A percentile compares a stretch with the other conserved stretches of the same genome.
Evolutionary conservation across 53 echinoderm and acorn worm species (phyloP).

Genomic region (Glandiceps talaboti): DNA sequence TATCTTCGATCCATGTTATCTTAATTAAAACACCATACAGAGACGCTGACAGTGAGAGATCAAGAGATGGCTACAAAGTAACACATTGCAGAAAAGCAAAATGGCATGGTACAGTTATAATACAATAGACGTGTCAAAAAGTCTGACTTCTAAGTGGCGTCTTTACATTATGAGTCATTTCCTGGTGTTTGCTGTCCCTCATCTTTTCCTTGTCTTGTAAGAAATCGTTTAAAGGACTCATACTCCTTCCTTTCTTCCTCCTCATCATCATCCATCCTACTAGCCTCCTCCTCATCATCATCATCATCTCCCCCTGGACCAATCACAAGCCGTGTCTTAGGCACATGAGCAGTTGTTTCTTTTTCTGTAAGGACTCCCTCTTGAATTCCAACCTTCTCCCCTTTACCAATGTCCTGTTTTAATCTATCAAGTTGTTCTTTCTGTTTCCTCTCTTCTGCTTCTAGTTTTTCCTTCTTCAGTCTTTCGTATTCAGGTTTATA

Average conservation of each 20-base stretch:
- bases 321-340: slow-evolving; percentile 24
- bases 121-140: too few relatives aligned
- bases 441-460: slow-evolving; percentile 46
- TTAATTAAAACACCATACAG: too few relatives aligned
- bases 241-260: slow-evolving; percentile 54
- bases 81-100: too few relatives aligned
- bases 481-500: slow-evolving; percentile 94
- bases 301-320: slow-evolving; percentile 42
- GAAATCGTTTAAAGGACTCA: slow-evolving; percentile 58
- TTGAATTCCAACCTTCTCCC: slow-evolving; percentile 29
- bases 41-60: too few relatives aligned
- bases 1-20: too few relatives aligned
- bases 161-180: background rate
- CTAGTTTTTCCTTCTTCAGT: slow-evolving; percentile 54
- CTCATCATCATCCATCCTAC: slow-evolving; percentile 35
- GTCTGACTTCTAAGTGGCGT: too few relatives aligned
- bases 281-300: slow-evolving; percentile 26
- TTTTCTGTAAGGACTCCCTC: slow-evolving; percentile 1
- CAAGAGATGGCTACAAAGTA: too few relatives aligned
- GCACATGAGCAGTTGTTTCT: background rate
- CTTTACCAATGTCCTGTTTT: slow-evolving; percentile 44
- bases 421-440: slow-evolving; percentile 45
- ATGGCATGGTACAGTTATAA: too few relatives aligned
- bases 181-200: background rate
- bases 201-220: background rate